These are phyloP conservation scores for Syndactyla subalaris DNA, from an alignment of 2,797 vertebrate genomes.

Conservation along the genomic window DNA sequence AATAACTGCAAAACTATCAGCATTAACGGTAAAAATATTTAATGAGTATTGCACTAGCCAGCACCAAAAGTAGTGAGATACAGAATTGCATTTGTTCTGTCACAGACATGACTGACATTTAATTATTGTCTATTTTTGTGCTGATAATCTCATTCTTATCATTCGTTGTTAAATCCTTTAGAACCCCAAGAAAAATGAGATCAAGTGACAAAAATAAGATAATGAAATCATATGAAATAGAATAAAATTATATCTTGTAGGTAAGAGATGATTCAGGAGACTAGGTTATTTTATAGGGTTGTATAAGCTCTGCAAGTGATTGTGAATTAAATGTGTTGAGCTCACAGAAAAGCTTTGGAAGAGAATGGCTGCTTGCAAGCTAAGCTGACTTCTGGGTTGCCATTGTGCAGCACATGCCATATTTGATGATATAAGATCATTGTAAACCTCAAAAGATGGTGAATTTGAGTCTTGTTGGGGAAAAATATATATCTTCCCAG, in stretches of 20 bases:
- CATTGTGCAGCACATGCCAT: conserved; percentile 25
- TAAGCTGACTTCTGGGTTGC: conserved; percentile 52
- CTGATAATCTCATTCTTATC: conserved; percentile 82
- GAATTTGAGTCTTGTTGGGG: conserved; percentile 43
- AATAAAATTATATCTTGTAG: conserved; percentile 81
- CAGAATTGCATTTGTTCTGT: conserved; percentile 77
- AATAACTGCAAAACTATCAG: conserved; percentile 70
- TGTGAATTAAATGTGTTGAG: conserved; percentile 65
- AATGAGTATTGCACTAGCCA: conserved; percentile 75
- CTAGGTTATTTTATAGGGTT: conserved; percentile 72
- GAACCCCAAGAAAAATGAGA: conserved; percentile 78
- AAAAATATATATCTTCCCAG: conserved; percentile 45
- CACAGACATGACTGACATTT: conserved; percentile 81
- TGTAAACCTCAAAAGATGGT: conserved; percentile 55
- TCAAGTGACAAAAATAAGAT: conserved; percentile 81
- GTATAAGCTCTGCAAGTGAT: conserved; percentile 54
- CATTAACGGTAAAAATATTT: conserved; percentile 70
- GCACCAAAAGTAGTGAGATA: conserved; percentile 75
- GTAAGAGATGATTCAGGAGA: conserved; percentile 72
- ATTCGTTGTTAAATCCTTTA: conserved; percentile 78
- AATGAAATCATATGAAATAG: conserved; percentile 79
- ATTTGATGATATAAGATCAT: conserved; percentile 50
- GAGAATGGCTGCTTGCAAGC: conserved; percentile 37
- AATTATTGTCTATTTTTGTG: conserved; percentile 82
- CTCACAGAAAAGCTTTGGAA: conserved; percentile 54